Evolutionary conservation across 2,113 vertebrate genomes (phyloP), one percentile per base, ranked within the genome.

Genomic region (Malurus melanocephalus): DNA sequence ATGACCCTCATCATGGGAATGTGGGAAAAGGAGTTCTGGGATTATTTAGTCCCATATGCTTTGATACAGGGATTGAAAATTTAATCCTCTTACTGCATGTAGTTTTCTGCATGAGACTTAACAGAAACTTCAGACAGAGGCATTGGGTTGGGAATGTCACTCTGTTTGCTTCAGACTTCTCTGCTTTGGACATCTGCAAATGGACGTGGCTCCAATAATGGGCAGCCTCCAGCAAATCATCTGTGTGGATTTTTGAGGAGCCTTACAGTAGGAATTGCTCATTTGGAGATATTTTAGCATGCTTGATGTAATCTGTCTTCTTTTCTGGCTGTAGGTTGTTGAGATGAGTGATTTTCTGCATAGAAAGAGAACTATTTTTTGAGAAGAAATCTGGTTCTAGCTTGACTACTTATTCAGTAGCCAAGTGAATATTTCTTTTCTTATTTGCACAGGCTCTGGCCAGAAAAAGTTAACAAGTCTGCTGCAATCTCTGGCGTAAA

Each of bases 241-340:
- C 11, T 45, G 13, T 35, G 32, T 49, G 42, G 0, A 9, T 80
- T 82, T 82, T 38, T 69, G 64, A 80, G 49, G 33, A 87, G 59
- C 40, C 43, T 76, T 82, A 57, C 42, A 79, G 33, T 53, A 82
- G 38, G 48, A 73, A 51, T 79, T 89, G n/a, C 13, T 93, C 87
- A 80, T 73, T 85, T 85, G 52, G 91, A 77, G 79, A 57, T 90
- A 94, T 82, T 94, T 92, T 89, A 89, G 40, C 67, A 55, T 51
- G 32, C 43, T 43, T 88, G 51, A 87, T 85, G 72, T 46, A 87
- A 73, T 85, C 40, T 40, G 11, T 76, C 55, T 72, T 84, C 4
- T 85, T 82, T 73, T 74, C 35, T 85, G 42, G 48, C 46, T 45
- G 62, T 48, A 89, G 27, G 64, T 71, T 92, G 55, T 64, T 84